Percentiles rank a stretch among this genome's conserved stretches.
phyloP scores from a whole-genome alignment of 1,140 invertebrate species.

The Ladona fulva region DNA sequence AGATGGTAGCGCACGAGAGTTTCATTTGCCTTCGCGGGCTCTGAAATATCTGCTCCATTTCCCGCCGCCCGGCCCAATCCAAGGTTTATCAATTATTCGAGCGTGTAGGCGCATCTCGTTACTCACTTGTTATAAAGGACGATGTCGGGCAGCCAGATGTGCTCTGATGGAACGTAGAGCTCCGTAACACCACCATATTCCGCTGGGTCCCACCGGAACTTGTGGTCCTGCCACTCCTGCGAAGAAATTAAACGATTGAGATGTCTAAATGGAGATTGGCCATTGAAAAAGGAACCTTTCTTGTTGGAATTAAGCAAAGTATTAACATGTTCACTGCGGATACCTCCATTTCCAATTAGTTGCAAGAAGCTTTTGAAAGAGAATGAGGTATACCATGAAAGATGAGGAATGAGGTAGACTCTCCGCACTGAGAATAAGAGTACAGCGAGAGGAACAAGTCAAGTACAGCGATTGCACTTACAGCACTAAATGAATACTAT shows the following conservation, averaged over 20 bases:
- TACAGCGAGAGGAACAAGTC: too few relatives aligned
- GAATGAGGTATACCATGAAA: too few relatives aligned
- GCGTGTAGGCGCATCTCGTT: neutral
- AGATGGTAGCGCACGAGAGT: neutral
- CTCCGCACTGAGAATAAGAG: too few relatives aligned
- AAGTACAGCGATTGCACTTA: too few relatives aligned
- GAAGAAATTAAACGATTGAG: conserved; percentile 21
- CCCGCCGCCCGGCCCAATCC: neutral
- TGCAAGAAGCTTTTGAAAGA: too few relatives aligned
- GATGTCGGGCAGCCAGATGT: conserved; percentile 92
- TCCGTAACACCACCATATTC: conserved; percentile 93
- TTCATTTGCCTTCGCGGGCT: neutral
- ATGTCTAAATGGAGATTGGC: neutral
- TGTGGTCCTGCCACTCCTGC: conserved; percentile 94
- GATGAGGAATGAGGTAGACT: too few relatives aligned
- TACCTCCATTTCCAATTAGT: too few relatives aligned
- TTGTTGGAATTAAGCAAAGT: too few relatives aligned
- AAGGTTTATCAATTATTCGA: neutral
- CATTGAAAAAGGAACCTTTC: conserved; percentile 1
- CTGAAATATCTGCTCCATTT: neutral
- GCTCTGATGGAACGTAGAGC: conserved; percentile 84
- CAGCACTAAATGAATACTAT: too few relatives aligned
- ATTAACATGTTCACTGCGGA: too few relatives aligned
- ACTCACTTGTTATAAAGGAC: conserved; percentile 89
- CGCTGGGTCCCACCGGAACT: conserved; percentile 89